A percentile compares a stretch with the other conserved stretches of the same genome.
Evolutionary conservation across 1,140 invertebrate species (phyloP).

Genomic region (Oryzaephilus surinamensis): DNA sequence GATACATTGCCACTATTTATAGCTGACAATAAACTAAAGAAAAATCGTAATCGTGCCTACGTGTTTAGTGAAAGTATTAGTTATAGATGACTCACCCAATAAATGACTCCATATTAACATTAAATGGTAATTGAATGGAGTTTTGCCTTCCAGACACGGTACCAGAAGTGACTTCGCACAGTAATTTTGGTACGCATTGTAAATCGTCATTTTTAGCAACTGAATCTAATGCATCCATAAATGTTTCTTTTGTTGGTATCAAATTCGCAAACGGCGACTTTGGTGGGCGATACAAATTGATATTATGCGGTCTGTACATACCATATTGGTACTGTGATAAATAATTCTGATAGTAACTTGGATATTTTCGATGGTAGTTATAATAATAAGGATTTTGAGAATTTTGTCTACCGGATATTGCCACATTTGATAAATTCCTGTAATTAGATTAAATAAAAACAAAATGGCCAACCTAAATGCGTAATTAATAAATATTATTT

Average conservation of each 20-base stretch:
- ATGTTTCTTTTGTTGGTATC: constrained; percentile 6
- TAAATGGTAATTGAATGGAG: constrained; percentile 39
- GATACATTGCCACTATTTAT: constrained; percentile 39
- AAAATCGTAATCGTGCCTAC: background rate
- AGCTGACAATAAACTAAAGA: constrained; percentile 38
- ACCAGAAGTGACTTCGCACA: constrained; percentile 63
- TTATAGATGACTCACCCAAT: constrained; percentile 46
- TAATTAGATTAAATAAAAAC: too few relatives aligned
- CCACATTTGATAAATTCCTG: too few relatives aligned
- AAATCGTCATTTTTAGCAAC: constrained; percentile 64
- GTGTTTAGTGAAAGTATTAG: constrained; percentile 22
- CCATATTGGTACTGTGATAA: too few relatives aligned
- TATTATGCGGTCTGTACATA: too few relatives aligned
- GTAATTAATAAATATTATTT: too few relatives aligned
- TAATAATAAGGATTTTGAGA: too few relatives aligned
- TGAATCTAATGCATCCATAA: constrained; percentile 50
- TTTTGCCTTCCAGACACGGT: constrained; percentile 42
- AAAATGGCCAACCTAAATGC: too few relatives aligned
- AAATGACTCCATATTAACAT: constrained; percentile 51
- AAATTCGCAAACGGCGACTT: too few relatives aligned
- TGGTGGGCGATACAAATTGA: background rate
- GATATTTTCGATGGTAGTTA: too few relatives aligned
- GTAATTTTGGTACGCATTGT: constrained; percentile 62
- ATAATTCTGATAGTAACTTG: too few relatives aligned
- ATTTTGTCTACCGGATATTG: too few relatives aligned